A percentile compares a stretch with the other conserved stretches of the same genome.
phyloP scores from a whole-genome alignment of 2,888 invertebrate genomes.

The Imbricaverruca yamaguchii region DNA sequence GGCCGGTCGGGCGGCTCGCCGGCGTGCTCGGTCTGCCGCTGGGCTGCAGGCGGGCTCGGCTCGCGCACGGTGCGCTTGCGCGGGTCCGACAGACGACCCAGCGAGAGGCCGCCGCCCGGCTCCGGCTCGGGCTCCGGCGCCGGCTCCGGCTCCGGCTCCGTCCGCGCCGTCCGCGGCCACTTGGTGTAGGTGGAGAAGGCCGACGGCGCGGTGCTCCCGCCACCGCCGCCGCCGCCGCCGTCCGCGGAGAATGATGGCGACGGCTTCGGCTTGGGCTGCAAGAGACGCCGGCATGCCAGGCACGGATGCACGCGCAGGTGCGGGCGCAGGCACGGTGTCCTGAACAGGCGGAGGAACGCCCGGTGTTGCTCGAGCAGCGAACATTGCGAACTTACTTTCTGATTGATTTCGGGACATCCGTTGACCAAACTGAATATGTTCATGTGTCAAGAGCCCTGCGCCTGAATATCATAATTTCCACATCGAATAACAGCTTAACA shows the following conservation, averaged over 20 bases:
- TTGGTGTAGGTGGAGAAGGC: constrained; percentile 25
- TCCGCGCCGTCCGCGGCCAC: constrained; percentile 17
- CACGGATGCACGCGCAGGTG: too few relatives aligned
- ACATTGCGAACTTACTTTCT: too few relatives aligned
- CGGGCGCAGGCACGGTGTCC: too few relatives aligned
- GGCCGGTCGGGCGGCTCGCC: neutral
- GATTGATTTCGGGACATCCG: too few relatives aligned
- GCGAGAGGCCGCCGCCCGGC: neutral
- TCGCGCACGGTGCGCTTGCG: neutral
- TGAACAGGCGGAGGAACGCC: too few relatives aligned
- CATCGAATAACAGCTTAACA: too few relatives aligned
- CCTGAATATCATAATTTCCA: too few relatives aligned
- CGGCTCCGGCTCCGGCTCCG: neutral
- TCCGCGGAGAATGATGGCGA: constrained; percentile 18
- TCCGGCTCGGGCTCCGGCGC: neutral
- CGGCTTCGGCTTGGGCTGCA: constrained; percentile 27
- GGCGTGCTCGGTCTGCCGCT: neutral
- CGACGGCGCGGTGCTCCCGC: constrained; percentile 16
- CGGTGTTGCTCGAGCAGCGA: too few relatives aligned
- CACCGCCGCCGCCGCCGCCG: neutral
- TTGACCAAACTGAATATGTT: too few relatives aligned
- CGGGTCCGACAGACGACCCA: neutral
- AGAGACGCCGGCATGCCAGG: neutral
- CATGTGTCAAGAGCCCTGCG: too few relatives aligned
- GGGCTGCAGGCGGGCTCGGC: neutral